These are phyloP conservation scores for Heliconius eleuchia DNA, from an alignment of 1,140 invertebrate genomes.

Conservation along the genomic window DNA sequence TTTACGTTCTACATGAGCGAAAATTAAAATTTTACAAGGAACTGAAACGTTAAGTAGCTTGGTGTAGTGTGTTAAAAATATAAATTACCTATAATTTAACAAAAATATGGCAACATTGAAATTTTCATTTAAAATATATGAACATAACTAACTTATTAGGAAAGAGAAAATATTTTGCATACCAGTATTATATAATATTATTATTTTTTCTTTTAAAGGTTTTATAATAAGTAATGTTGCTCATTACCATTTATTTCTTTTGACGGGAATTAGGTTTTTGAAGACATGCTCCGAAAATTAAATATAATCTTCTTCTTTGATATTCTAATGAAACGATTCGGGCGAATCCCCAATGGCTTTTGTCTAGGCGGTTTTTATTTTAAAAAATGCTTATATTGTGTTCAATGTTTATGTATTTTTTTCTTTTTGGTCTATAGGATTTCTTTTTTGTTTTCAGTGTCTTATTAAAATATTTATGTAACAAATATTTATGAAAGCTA, in stretches of 20 bases:
- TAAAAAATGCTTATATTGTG: background rate
- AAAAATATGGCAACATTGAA: no score
- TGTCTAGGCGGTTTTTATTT: background rate
- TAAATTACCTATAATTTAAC: no score
- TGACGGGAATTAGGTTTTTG: conserved; percentile 32
- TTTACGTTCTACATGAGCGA: no score
- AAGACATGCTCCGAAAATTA: conserved; percentile 27
- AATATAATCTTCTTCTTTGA: conserved; percentile 36
- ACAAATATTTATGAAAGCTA: no score
- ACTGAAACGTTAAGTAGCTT: no score
- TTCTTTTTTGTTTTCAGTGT: no score
- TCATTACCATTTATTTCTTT: conserved; percentile 23
- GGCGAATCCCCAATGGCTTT: background rate
- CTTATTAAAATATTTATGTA: no score
- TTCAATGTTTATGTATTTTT: background rate
- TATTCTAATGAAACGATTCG: conserved; percentile 16
- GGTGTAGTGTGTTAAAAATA: no score
- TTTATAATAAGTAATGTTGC: background rate
- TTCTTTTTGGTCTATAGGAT: background rate
- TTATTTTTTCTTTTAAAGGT: background rate
- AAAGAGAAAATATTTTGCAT: background rate
- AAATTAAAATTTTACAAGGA: no score
- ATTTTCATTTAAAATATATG: no score
- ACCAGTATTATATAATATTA: background rate
- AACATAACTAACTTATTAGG: background rate